phyloP scores from a whole-genome alignment of 1,140 invertebrate genomes.

The silkworm (Bombyx mori) region DNA sequence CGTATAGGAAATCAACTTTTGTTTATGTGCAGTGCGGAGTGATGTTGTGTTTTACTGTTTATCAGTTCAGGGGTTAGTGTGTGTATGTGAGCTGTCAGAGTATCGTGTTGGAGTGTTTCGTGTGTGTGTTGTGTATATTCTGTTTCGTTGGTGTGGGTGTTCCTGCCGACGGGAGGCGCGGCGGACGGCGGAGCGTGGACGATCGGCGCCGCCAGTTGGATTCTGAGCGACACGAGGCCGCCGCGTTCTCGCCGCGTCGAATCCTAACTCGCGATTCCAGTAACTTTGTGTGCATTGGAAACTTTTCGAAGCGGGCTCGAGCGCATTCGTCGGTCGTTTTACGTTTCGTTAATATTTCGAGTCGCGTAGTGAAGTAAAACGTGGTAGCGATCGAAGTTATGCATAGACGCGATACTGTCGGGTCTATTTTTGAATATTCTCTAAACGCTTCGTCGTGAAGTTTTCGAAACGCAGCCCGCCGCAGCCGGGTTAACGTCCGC shows the following conservation, averaged over 20 bases:
- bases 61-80: constrained; percentile 42
- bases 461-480: constrained; percentile 64
- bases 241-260: constrained; percentile 43
- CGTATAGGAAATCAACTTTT: constrained; percentile 35
- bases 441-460: constrained; percentile 59
- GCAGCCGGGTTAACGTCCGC: constrained; percentile 59
- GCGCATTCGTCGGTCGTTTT: constrained; percentile 28
- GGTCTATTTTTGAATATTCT: constrained; percentile 69
- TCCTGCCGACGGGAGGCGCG: constrained; percentile 40
- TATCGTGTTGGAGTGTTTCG: constrained; percentile 20
- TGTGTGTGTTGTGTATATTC: constrained; percentile 13
- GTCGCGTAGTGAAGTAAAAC: constrained; percentile 26
- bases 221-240: constrained; percentile 49
- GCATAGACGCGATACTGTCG: constrained; percentile 43
- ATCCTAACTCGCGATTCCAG: constrained; percentile 48
- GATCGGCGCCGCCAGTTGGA: constrained; percentile 48
- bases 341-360: constrained; percentile 27
- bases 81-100: constrained; percentile 29
- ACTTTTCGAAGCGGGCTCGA: constrained; percentile 58
- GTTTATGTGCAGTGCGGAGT: constrained; percentile 49
- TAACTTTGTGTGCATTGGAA: constrained; percentile 65
- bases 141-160: constrained; percentile 41
- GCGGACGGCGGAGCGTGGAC: constrained; percentile 31
- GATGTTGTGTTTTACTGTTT: constrained; percentile 58
- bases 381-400: constrained; percentile 36